Percentiles rank a stretch among this genome's conserved stretches.
These are phyloP conservation scores for Oxygymnocypris stewartii DNA, from an alignment of 2,113 vertebrate genomes.

Conservation along the genomic window DNA sequence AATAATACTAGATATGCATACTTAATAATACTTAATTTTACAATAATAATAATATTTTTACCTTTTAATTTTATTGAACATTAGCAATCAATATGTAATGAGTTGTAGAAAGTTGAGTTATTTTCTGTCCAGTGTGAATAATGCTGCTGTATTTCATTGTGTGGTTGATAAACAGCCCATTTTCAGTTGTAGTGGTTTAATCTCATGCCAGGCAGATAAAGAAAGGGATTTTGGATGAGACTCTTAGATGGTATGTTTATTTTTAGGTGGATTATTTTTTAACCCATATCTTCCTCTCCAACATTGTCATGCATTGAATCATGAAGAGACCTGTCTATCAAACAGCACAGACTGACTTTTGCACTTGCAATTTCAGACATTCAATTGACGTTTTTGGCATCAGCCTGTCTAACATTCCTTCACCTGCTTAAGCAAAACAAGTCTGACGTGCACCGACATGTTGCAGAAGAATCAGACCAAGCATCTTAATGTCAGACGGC, in stretches of 20 bases:
- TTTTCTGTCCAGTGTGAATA: background rate
- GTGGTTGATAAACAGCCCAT: background rate
- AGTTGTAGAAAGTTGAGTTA: background rate
- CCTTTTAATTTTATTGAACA: background rate
- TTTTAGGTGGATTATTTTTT: background rate
- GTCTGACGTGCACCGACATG: slow-evolving; percentile 8
- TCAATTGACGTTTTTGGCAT: background rate
- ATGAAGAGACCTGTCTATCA: background rate
- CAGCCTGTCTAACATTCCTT: slow-evolving; percentile 12
- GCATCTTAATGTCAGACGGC: background rate
- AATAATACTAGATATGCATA: too few relatives aligned
- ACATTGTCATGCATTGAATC: background rate
- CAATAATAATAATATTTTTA: background rate
- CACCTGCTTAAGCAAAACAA: slow-evolving; percentile 2
- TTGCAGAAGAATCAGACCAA: background rate
- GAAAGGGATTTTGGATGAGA: background rate
- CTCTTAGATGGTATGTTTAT: background rate
- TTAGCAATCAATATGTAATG: background rate
- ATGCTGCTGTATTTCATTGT: background rate
- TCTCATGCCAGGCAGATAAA: background rate
- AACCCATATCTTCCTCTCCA: background rate
- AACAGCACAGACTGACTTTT: background rate
- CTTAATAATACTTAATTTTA: too few relatives aligned
- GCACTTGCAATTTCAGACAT: background rate
- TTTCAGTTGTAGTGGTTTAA: background rate